These are phyloP conservation scores for Pristionchus exspectatus DNA, from an alignment of 2,888 invertebrate species.

Conservation along the genomic window DNA sequence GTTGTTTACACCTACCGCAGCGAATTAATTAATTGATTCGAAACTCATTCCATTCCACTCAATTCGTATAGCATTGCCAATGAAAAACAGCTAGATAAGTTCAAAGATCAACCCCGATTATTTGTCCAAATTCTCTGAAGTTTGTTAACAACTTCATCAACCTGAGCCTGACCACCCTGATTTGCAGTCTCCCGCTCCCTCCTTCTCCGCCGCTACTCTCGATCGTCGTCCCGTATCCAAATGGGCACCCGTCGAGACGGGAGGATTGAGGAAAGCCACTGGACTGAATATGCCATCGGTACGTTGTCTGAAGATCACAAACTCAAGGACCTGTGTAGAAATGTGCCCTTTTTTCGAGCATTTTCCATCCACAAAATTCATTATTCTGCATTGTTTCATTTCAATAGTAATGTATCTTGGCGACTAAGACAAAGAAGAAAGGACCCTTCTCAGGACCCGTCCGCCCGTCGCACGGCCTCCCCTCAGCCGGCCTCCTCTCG, in stretches of 20 bases:
- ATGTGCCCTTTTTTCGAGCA: neutral
- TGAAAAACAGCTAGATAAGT: too few species aligned
- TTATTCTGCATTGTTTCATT: too few species aligned
- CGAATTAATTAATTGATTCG: neutral
- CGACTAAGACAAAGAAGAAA: too few species aligned
- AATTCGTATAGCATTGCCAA: too few species aligned
- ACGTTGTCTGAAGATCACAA: neutral
- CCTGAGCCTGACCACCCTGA: neutral
- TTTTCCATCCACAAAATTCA: too few species aligned
- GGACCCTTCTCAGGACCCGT: neutral
- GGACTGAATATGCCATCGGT: constrained; percentile 49
- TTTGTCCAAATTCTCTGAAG: too few species aligned
- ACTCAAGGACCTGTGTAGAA: neutral
- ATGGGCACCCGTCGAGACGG: constrained; percentile 55
- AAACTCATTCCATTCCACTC: too few species aligned
- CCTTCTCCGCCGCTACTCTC: constrained; percentile 43
- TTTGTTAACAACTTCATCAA: neutral
- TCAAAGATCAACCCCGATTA: too few species aligned
- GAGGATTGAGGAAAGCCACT: constrained; percentile 51
- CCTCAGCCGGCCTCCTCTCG: constrained; percentile 24
- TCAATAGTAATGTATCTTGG: too few species aligned
- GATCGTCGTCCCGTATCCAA: constrained; percentile 39
- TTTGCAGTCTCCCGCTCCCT: constrained; percentile 41
- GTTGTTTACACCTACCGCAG: neutral
- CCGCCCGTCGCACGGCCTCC: constrained; percentile 6